Conservation (phyloP, 2,888 invertebrate species). For the Netelia melanura region DNA sequence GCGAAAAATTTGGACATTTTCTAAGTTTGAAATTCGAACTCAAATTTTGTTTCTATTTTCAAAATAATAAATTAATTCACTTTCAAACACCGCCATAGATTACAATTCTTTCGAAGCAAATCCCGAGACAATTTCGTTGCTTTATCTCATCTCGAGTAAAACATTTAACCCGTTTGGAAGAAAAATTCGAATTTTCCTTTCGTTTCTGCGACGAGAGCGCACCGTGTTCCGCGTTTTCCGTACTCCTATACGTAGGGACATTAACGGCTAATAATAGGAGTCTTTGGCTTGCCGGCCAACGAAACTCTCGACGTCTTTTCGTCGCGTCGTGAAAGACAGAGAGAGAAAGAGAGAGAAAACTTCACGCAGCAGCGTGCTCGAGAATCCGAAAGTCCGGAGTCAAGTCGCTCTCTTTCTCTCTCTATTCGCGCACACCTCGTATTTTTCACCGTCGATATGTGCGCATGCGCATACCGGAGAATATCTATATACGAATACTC, state of each 20-base stretch:
- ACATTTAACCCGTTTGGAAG: not conserved
- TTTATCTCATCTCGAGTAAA: no score
- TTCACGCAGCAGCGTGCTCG: conserved; percentile 45
- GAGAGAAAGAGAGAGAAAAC: conserved; percentile 4
- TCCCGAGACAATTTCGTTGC: no score
- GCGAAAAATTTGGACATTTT: no score
- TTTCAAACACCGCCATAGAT: no score
- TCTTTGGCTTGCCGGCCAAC: conserved; percentile 79
- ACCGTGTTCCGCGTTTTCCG: conserved; percentile 71
- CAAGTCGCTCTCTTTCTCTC: not conserved
- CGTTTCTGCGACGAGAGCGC: conserved; percentile 75
- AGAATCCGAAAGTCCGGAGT: conserved; percentile 64
- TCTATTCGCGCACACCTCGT: conserved; percentile 3
- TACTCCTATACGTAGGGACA: conserved; percentile 55
- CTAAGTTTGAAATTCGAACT: no score
- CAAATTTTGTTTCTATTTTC: conserved; percentile 44
- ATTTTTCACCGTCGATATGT: conserved; percentile 1
- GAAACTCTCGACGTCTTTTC: conserved; percentile 47
- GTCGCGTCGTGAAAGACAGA: conserved; percentile 22
- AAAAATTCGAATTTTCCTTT: conserved; percentile 61
- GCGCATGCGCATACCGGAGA: not conserved
- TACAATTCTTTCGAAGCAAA: no score
- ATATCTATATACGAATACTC: conserved; percentile 7
- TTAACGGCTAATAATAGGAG: conserved; percentile 83
- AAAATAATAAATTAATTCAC: no score